Base-by-base conservation (phyloP, 2,888 invertebrate genomes). In the Conops quadrifasciatus region DNA sequence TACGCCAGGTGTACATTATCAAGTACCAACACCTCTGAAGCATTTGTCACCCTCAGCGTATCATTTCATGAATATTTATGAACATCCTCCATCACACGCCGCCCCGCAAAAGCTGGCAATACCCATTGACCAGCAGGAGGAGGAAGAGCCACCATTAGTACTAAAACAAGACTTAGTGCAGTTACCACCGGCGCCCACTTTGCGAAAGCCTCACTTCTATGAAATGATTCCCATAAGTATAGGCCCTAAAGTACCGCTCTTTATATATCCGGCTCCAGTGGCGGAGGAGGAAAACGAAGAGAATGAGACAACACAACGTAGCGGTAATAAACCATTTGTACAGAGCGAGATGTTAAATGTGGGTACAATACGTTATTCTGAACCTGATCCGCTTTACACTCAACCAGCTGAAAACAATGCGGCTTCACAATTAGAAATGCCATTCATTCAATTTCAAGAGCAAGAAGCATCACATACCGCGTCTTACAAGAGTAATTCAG, bases 371-470 rank as follows among this genome's bases (percentile, higher is more conserved):
- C 83, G 83, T 63, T 88, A 86, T 75, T 88, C 88, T 0, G 88
- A 88, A 74, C 85, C 86, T 26, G 88, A 88, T 84, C 88, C 88
- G 5, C 78, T 88, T 49, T 88, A 87, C 73, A 74, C 77, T 49
- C 77, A 78, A 58, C 3, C 73, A 2, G 65, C 62, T 76, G 80
- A 64, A 30, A 59, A 26, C 51, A 60, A 63, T 43, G 60, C 73
- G 43, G 72, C 76, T 36, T 72, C 75, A 3, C 77, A 77, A 70
- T 47, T 78, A 49, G 75, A 77, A 59, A 45, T 74, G 21, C 78
- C 78, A 4, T 64, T 58, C 60, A 56, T 67, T 71, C 58, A 73
- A 62, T 68, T 64, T 5, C 53, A 62, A n/a, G 26, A 62, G n/a
- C 30, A 45, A 26, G 73, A 74, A 53, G 9, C 36, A 36, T 7